These are phyloP conservation scores for Hemicentrotus pulcherrimus DNA, from an alignment of 35 echinoderm and acorn worm species.

Conservation along the genomic window DNA sequence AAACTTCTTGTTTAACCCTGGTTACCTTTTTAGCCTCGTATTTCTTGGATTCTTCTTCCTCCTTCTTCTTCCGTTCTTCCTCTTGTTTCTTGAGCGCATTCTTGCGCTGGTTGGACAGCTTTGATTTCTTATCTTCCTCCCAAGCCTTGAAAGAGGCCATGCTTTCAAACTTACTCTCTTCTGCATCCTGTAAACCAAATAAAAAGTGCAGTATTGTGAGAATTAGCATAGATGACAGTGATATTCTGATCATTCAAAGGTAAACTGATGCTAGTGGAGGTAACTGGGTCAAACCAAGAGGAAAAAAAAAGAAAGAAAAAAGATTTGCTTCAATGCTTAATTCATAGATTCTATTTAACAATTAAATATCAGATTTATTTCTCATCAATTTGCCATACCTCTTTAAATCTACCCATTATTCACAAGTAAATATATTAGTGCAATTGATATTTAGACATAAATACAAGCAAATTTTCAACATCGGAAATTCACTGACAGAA, in stretches of 20 bases:
- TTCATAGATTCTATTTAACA: no score
- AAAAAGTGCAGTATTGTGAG: not conserved
- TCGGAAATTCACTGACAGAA: no score
- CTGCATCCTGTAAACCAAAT: slow-evolving; percentile 32
- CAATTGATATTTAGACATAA: no score
- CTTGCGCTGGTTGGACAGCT: not conserved
- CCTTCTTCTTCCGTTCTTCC: slow-evolving; percentile 43
- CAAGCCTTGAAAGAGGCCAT: slow-evolving; percentile 57
- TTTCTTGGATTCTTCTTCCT: slow-evolving; percentile 54
- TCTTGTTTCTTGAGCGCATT: slow-evolving; percentile 15
- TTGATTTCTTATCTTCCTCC: slow-evolving; percentile 54
- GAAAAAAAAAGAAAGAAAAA: no score
- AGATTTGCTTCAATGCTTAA: no score
- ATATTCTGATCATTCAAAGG: not conserved
- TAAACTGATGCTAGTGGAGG: no score
- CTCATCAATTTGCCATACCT: no score
- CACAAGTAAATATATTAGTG: no score
- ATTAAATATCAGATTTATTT: no score
- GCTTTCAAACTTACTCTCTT: slow-evolving; percentile 49
- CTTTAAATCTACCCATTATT: no score
- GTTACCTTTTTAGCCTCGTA: slow-evolving; percentile 57
- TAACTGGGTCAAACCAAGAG: no score
- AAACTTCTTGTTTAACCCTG: not conserved
- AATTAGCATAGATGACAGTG: not conserved
- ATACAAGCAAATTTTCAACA: no score